Evolutionary conservation across 2,797 vertebrate genomes (phyloP).

Genomic region (Emydoidea blandingii): DNA sequence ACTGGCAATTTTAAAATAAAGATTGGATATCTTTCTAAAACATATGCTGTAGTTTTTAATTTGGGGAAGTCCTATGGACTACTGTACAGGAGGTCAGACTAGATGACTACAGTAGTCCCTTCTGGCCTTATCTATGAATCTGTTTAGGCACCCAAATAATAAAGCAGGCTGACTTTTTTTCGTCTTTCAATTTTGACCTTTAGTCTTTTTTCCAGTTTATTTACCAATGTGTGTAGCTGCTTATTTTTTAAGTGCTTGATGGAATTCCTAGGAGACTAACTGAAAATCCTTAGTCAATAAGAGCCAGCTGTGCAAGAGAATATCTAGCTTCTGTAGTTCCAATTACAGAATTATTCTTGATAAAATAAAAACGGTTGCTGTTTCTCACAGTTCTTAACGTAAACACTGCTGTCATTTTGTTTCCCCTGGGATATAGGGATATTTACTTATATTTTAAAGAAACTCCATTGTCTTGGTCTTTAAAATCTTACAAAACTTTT

Average conservation of each 20-base stretch:
- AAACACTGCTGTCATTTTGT: neutral
- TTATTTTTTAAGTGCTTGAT: neutral
- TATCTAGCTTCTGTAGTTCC: neutral
- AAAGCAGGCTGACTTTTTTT: neutral
- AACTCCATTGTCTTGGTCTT: neutral
- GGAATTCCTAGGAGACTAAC: neutral
- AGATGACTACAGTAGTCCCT: neutral
- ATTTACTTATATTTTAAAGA: neutral
- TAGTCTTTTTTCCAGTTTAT: neutral
- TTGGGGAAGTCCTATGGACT: neutral
- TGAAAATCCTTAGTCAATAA: neutral
- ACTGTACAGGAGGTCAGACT: neutral
- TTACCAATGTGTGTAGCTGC: neutral
- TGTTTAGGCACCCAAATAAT: neutral
- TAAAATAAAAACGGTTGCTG: neutral
- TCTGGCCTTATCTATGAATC: neutral
- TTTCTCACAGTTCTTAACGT: neutral
- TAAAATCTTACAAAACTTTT: neutral
- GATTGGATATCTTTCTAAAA: neutral
- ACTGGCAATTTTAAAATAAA: neutral
- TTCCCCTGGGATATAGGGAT: neutral
- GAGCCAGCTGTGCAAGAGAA: neutral
- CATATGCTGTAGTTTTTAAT: neutral
- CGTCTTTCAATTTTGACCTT: neutral
- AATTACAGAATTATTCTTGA: neutral